Evolutionary conservation across 1,140 invertebrate species (phyloP), one percentile per base, ranked within the genome.

Genomic region (Tetragonula clypearis): DNA sequence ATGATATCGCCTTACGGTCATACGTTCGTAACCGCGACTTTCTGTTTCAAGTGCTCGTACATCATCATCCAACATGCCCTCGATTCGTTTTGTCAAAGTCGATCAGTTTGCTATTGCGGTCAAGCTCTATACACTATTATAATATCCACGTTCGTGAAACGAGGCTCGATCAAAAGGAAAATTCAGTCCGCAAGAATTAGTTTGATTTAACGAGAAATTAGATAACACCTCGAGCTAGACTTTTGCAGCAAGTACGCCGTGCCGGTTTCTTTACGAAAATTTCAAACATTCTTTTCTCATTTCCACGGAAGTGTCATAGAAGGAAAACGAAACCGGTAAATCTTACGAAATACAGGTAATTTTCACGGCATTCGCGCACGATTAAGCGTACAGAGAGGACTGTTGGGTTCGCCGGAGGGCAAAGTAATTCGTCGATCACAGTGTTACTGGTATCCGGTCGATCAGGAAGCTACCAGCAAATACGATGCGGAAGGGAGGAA

Each of bases 21-120:
- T 26, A 66, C 83, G 86, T 82, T 87, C 75, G 78, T 81, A 86
- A 82, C 91, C 86, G 90, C 91, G 92, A 93, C 92, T 91, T 91
- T 91, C 87, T 87, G 88, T 92, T 92, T 87, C 89, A 87, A 72
- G 72, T 73, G 86, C 82, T 80, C 92, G 92, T 93, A 91, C 92
- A 91, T 93, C 92, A 92, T 92, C 91, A 88, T 92, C 79, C 77
- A 62, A 58, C 84, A 41, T 35, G 26, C 2, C 49, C 49, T 17
- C 0, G 35, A 58, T 11, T n/a, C 35, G 58, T 58, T 69, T 78
- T 26, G 6, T 19, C 56, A 68, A 68, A 66, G 17, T 30, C 76
- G 49, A 41, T 30, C 26, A n/a, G 23, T 62, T 12, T n/a, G n/a
- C 60, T 62, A 14, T 14, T 14, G 60, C 23, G 14, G n/a, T 49